phyloP scores from a whole-genome alignment of 2,888 invertebrate genomes.

The Lapara coniferarum region DNA sequence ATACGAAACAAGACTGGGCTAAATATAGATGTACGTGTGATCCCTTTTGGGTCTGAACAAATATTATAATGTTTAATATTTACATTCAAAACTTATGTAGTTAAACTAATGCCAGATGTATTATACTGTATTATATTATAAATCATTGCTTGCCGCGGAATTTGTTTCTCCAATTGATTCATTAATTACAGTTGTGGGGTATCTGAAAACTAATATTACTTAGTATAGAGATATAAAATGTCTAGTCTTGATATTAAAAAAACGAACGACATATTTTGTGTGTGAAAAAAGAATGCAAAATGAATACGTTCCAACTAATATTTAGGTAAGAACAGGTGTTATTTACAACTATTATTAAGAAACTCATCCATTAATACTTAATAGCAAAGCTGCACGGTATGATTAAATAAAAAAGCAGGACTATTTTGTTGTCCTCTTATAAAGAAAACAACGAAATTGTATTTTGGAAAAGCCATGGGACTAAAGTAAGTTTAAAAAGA shows the following conservation, averaged over 20 bases:
- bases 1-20: slow-evolving; percentile 27
- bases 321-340: too few relatives aligned
- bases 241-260: neutral
- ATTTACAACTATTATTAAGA: neutral
- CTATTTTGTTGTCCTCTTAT: neutral
- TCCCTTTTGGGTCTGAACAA: slow-evolving; percentile 29
- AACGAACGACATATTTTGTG: neutral
- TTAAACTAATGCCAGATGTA: too few relatives aligned
- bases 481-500: slow-evolving; percentile 8
- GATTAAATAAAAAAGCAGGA: neutral
- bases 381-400: neutral
- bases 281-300: too few relatives aligned
- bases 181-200: slow-evolving; percentile 1
- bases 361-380: neutral
- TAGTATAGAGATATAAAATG: neutral
- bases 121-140: too few relatives aligned
- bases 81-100: neutral
- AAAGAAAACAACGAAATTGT: slow-evolving; percentile 14
- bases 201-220: neutral
- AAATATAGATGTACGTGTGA: slow-evolving; percentile 36
- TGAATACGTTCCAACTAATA: neutral
- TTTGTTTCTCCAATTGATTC: slow-evolving; percentile 4
- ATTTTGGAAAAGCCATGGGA: slow-evolving; percentile 5
- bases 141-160: neutral
- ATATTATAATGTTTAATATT: neutral